Evolutionary conservation across 2,888 invertebrate species (phyloP).

Genomic region (Parapristionchus giblindavisi): DNA sequence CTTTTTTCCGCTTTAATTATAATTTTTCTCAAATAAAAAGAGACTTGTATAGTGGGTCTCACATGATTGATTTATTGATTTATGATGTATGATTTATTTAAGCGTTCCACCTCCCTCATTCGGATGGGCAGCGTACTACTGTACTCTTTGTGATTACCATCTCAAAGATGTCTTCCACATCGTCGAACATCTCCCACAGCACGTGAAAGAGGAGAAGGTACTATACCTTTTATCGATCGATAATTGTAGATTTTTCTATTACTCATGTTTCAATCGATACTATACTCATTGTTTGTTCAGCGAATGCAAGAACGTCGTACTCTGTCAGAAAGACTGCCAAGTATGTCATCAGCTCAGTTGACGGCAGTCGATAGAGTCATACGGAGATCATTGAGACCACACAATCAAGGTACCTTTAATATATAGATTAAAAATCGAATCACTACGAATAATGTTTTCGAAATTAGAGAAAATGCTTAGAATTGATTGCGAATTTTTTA

Average conservation of each 20-base stretch:
- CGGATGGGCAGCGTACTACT: conserved; percentile 29
- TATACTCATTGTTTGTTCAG: background rate
- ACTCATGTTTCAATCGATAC: too few species aligned
- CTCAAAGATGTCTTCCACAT: conserved; percentile 8
- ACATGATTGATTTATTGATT: background rate
- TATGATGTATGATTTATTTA: background rate
- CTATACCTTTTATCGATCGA: too few species aligned
- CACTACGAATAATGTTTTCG: too few species aligned
- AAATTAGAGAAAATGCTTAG: too few species aligned
- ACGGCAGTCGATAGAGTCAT: background rate
- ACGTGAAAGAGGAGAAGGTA: conserved; percentile 35
- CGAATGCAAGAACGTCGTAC: conserved; percentile 12
- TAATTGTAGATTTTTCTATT: background rate
- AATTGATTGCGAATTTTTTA: too few species aligned
- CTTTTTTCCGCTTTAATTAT: too few species aligned
- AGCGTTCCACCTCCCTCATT: background rate
- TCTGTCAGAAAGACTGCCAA: background rate
- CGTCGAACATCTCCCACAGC: background rate
- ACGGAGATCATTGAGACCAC: too few species aligned
- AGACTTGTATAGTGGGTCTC: too few species aligned
- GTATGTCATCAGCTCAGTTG: background rate
- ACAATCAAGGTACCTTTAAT: too few species aligned
- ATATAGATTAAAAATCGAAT: too few species aligned
- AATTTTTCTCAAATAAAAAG: too few species aligned
- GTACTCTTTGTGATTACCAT: conserved; percentile 20